A percentile compares a stretch with the other conserved stretches of the same genome.
These are phyloP conservation scores for Drosophila pseudotakahashii DNA, from an alignment of 2,888 invertebrate species.

Conservation along the genomic window DNA sequence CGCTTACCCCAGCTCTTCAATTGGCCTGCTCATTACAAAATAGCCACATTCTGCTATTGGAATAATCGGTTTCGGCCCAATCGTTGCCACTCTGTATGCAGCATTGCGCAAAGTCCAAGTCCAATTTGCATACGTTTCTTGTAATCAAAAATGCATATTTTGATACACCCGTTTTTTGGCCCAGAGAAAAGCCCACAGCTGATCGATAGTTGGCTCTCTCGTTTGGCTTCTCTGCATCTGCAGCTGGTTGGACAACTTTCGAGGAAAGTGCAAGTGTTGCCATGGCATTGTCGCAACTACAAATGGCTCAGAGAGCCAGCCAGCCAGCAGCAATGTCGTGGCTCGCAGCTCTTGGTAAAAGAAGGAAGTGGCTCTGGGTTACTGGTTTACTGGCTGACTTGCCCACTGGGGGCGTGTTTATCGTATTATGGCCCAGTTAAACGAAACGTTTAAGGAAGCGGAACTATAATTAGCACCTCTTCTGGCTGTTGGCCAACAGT, in stretches of 20 bases:
- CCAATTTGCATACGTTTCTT: conserved; percentile 54
- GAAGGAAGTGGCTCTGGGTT: conserved; percentile 77
- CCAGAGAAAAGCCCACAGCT: conserved; percentile 25
- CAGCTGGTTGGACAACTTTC: conserved; percentile 71
- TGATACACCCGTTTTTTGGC: conserved; percentile 20
- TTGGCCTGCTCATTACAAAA: conserved; percentile 54
- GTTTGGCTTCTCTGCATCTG: conserved; percentile 10
- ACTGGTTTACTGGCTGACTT: conserved; percentile 41
- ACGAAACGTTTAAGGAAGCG: conserved; percentile 49
- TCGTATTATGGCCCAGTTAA: conserved; percentile 50
- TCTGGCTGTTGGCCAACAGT: background rate
- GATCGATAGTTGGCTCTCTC: conserved; percentile 15
- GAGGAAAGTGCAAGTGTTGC: conserved; percentile 79
- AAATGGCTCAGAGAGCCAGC: conserved; percentile 22
- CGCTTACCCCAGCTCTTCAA: conserved; percentile 25
- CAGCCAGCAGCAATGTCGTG: conserved; percentile 48
- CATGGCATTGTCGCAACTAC: conserved; percentile 68
- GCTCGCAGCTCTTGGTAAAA: conserved; percentile 46
- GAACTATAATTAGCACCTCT: conserved; percentile 48
- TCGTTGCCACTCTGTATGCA: conserved; percentile 44
- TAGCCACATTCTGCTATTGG: conserved; percentile 53
- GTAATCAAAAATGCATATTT: conserved; percentile 37
- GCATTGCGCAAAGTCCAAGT: conserved; percentile 41
- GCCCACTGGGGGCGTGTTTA: conserved; percentile 10
- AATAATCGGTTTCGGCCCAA: conserved; percentile 6